A percentile compares a stretch with the other conserved stretches of the same genome.
These are phyloP conservation scores for Empis stercorea DNA, from an alignment of 2,888 invertebrate genomes.

Conservation along the genomic window DNA sequence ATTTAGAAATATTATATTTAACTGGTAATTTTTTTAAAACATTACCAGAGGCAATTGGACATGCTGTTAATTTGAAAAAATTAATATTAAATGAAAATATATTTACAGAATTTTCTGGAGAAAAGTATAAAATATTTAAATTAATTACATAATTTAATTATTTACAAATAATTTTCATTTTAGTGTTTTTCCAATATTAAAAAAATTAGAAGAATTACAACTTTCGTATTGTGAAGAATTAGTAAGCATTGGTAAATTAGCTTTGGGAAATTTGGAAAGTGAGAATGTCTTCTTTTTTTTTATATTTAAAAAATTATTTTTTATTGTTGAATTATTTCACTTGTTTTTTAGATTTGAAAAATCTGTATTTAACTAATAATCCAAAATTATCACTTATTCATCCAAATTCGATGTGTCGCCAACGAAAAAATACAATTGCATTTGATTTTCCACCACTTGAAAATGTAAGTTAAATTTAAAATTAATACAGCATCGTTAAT, in stretches of 20 bases:
- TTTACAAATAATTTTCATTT: constrained; percentile 14
- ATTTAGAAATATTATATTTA: constrained; percentile 51
- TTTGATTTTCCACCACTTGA: constrained; percentile 52
- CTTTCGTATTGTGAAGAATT: constrained; percentile 54
- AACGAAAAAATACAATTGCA: constrained; percentile 38
- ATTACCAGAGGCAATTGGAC: constrained; percentile 47
- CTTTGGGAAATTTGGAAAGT: constrained; percentile 44
- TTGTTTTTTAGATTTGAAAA: constrained; percentile 34
- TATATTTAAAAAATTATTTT: too few relatives aligned
- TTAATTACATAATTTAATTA: background rate
- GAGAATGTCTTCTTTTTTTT: too few relatives aligned
- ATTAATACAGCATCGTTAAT: too few relatives aligned
- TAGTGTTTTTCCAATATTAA: constrained; percentile 52
- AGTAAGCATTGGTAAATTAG: constrained; percentile 40
- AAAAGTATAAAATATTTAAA: too few relatives aligned
- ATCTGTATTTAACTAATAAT: constrained; percentile 51
- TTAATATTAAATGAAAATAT: constrained; percentile 47
- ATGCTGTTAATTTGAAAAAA: constrained; percentile 44
- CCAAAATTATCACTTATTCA: constrained; percentile 45
- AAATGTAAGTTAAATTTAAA: constrained; percentile 36
- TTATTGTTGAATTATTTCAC: background rate
- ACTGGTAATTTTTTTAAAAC: constrained; percentile 48
- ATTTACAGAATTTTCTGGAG: background rate
- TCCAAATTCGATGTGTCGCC: constrained; percentile 43
- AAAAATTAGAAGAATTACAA: constrained; percentile 49